Conservation (phyloP, 2,888 invertebrate species). For the Trachelus troglodyta region DNA sequence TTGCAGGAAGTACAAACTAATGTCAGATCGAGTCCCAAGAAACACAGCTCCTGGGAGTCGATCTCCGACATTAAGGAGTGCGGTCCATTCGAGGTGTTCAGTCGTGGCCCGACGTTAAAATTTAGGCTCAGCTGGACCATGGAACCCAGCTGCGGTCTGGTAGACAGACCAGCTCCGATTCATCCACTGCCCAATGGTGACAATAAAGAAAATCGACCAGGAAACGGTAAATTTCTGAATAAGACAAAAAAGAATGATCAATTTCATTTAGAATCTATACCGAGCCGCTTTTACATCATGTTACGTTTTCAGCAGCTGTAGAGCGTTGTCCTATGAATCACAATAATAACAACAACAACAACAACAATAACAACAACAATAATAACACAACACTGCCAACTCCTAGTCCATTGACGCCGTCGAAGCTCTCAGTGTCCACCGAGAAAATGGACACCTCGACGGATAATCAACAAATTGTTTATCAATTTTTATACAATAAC, state of each 20-base stretch:
- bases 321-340: conserved; percentile 52
- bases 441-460: conserved; percentile 52
- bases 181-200: conserved; percentile 57
- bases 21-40: conserved; percentile 71
- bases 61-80: conserved; percentile 71
- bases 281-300: too few relatives aligned
- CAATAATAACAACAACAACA: conserved; percentile 58
- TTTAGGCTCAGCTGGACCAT: conserved; percentile 87
- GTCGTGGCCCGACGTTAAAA: conserved; percentile 84
- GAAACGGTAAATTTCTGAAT: conserved; percentile 49
- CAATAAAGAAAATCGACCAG: conserved; percentile 66
- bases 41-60: conserved; percentile 79
- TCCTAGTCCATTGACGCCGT: conserved; percentile 56
- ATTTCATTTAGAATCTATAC: not conserved
- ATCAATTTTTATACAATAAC: conserved; percentile 96
- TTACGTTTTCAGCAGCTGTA: conserved; percentile 43
- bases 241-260: not conserved
- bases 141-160: conserved; percentile 75
- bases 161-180: conserved; percentile 74
- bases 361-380: conserved; percentile 56
- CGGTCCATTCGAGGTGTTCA: conserved; percentile 80
- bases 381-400: conserved; percentile 60
- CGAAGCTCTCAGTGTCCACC: conserved; percentile 52
- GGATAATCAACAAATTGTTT: conserved; percentile 82
- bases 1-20: conserved; percentile 77